Percentiles rank a stretch among this genome's conserved stretches.
phyloP scores from a whole-genome alignment of 2,888 invertebrate species.

The Penaeus monodon region DNA sequence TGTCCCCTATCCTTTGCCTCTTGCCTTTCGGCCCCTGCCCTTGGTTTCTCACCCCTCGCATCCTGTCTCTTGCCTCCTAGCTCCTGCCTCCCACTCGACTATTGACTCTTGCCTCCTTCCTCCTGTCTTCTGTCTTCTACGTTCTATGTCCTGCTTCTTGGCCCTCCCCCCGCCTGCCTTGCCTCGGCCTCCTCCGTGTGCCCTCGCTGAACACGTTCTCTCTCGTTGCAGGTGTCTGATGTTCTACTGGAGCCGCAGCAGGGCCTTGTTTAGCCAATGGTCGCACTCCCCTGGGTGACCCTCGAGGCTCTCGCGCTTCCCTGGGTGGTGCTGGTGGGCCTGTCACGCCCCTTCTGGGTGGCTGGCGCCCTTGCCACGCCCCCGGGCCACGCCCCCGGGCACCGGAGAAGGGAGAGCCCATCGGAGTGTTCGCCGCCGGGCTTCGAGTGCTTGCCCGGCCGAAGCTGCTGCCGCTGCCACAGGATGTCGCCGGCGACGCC shows the following conservation, averaged over 20 bases:
- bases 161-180: not conserved
- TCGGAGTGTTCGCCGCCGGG: slow-evolving; percentile 13
- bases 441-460: slow-evolving; percentile 1
- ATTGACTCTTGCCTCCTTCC: too few relatives aligned
- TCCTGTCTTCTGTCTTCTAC: not conserved
- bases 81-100: not conserved
- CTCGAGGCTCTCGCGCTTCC: too few relatives aligned
- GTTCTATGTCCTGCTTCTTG: not conserved
- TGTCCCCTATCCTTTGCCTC: not conserved
- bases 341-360: too few relatives aligned
- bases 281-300: too few relatives aligned
- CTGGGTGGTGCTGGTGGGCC: too few relatives aligned
- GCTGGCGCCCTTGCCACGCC: too few relatives aligned
- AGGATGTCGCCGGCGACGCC: slow-evolving; percentile 2
- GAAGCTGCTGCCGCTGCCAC: not conserved
- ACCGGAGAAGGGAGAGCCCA: slow-evolving; percentile 20
- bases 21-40: too few relatives aligned
- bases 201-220: too few relatives aligned
- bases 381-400: too few relatives aligned
- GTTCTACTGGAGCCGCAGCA: slow-evolving; percentile 8
- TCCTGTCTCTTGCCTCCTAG: not conserved
- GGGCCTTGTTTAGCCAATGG: too few relatives aligned
- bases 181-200: not conserved
- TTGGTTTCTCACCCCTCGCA: not conserved
- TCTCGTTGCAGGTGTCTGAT: slow-evolving; percentile 26